A percentile compares a stretch with the other conserved stretches of the same genome.
Evolutionary conservation across 53 echinoderm and acorn worm species (phyloP).

Genomic region (Echinometra lucunter): DNA sequence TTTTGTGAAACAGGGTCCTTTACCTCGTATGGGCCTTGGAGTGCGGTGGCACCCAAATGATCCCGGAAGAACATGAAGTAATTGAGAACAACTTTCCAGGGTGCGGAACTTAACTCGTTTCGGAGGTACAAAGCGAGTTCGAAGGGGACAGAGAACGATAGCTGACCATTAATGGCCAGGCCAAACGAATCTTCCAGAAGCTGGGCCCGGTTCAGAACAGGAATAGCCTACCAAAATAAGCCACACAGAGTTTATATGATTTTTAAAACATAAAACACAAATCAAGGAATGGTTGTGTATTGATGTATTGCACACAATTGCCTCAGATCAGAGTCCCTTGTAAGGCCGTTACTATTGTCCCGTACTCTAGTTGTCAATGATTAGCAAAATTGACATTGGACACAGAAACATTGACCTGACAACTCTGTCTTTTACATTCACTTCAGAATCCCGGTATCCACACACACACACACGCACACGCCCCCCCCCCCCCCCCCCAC

Average conservation of each 20-base stretch:
- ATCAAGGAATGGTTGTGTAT: too few relatives aligned
- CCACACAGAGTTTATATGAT: neutral
- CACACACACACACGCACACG: too few relatives aligned
- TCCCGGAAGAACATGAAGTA: conserved; percentile 60
- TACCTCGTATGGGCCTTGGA: conserved; percentile 70
- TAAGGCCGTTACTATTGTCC: too few relatives aligned
- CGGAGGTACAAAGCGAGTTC: conserved; percentile 34
- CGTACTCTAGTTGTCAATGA: too few relatives aligned
- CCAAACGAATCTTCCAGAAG: conserved; percentile 64
- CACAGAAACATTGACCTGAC: too few relatives aligned
- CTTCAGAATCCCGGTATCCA: too few relatives aligned
- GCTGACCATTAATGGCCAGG: conserved; percentile 31
- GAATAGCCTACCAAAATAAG: conserved; percentile 44
- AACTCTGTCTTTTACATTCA: too few relatives aligned
- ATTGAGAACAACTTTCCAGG: conserved; percentile 33
- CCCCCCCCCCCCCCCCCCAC: too few relatives aligned
- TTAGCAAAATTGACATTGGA: too few relatives aligned
- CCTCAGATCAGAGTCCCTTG: too few relatives aligned
- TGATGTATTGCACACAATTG: too few relatives aligned
- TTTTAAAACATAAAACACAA: neutral
- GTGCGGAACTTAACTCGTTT: conserved; percentile 39
- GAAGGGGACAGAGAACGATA: conserved; percentile 14
- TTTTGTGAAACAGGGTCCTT: neutral
- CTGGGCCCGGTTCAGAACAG: conserved; percentile 69
- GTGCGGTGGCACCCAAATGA: conserved; percentile 18